Evolutionary conservation across 2,113 vertebrate genomes (phyloP), one percentile per base, ranked within the genome.

Genomic region (Neolamprologus caudopunctatus): DNA sequence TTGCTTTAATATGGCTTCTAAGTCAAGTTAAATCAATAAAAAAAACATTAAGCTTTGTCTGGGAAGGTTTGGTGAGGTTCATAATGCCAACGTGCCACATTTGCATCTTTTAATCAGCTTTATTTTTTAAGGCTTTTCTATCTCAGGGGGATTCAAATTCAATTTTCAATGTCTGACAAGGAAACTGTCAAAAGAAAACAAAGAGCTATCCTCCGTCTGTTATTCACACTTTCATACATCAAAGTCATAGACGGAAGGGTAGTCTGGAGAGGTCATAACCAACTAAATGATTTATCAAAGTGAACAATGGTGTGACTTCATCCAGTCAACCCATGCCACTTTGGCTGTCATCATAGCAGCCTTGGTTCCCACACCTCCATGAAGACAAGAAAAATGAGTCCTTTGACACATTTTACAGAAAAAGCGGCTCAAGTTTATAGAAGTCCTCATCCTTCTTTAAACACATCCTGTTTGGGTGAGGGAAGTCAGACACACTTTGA

Each of bases 261-360:
- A 28, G 86, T 90, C 93, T 33, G 26, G 80, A 81, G 86, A 81
- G 92, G 93, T 91, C 91, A 92, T 58, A 75, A 31, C 80, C 91
- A 92, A 90, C 92, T 42, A 45, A 90, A 80, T 81, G 89, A 95
- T 95, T 89, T 91, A 87, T 87, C 93, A 93, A 86, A 51, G 83
- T 88, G 95, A 96, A 96, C 96, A 96, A 96, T 96, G 93, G 95
- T 71, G 93, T 91, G 94, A 96, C 93, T 94, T 89, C 88, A 91
- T 84, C 31, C 26, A 84, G 87, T 80, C 84, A 57, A 26, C 84
- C 45, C 78, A 88, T 87, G 92, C 84, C 92, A 86, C 92, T 28
- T 82, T 80, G 3, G 90, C 92, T 93, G 89, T 95, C 94, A 93
- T 93, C 95, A 11, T 88, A 24, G 14, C 93, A 92, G 93, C 95